These are phyloP conservation scores for Callyntrura sp. DNA, from an alignment of 2,888 invertebrate species.

Conservation along the genomic window DNA sequence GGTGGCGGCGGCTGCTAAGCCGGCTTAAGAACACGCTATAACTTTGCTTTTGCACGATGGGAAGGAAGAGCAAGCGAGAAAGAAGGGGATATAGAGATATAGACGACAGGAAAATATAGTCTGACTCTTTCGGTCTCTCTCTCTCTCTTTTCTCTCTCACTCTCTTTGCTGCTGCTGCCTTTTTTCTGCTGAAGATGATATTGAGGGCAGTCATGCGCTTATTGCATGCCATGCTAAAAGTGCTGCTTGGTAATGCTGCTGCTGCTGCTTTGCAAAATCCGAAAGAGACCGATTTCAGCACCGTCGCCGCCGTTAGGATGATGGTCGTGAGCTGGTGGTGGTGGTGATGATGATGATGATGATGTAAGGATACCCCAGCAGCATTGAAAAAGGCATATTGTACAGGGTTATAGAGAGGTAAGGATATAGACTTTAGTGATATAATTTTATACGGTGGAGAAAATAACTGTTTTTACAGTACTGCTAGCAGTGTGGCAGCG, in stretches of 20 bases:
- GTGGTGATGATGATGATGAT: background rate
- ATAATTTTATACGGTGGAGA: background rate
- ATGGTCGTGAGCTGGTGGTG: conserved; percentile 8
- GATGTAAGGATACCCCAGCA: too few relatives aligned
- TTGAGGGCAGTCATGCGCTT: conserved; percentile 76
- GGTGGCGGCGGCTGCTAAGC: conserved; percentile 45
- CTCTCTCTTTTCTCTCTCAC: background rate
- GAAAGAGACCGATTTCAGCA: conserved; percentile 66
- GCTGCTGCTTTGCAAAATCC: conserved; percentile 65
- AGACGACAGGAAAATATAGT: background rate
- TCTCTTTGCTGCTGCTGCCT: conserved; percentile 51
- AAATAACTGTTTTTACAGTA: background rate
- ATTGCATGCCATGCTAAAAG: conserved; percentile 45
- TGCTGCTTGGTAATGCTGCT: conserved; percentile 14
- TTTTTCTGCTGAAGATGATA: conserved; percentile 71
- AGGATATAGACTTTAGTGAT: background rate
- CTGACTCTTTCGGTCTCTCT: background rate
- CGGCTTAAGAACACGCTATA: conserved; percentile 54
- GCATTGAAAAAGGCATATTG: too few relatives aligned
- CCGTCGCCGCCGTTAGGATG: conserved; percentile 41
- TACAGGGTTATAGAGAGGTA: too few relatives aligned
- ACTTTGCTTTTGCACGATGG: conserved; percentile 5
- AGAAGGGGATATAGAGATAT: background rate
- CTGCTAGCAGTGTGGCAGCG: background rate
- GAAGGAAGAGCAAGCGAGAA: background rate